Base-by-base conservation (phyloP, 1,140 invertebrate species). In the Bombus balteatus region DNA sequence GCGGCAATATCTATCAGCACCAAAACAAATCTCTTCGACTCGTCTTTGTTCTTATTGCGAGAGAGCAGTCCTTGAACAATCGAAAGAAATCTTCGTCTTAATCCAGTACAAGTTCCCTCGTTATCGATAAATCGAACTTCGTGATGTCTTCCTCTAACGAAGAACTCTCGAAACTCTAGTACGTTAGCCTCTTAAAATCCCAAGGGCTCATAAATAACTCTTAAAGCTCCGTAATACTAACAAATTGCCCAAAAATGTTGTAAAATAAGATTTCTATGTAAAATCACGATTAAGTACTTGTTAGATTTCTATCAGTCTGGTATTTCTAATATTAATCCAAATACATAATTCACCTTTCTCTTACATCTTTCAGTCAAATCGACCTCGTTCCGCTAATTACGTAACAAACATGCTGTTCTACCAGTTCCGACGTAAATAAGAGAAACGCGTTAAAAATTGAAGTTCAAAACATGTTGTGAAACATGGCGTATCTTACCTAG, bases 1-100 rank as follows among this genome's bases (percentile, higher is more conserved):
- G 98, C 98, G 4, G 97, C 95, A 75, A 98, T 95, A 94, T 99
- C 98, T 62, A 98, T 97, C 12, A 98, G 96, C 8, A 97, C 97
- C 94, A 98, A 97, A 8, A 98, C 95, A 84, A 97, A 97, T 47
- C 97, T 95, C 91, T 97, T 97, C 1, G 97, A 97, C 92, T 98
- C 97, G 53, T 94, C 94, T 86, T 95, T 95, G 91, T 97, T 97
- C 59, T 97, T 97, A 91, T 97, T 98, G 39, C 98, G 96, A 0
- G 98, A 98, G 2, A 98, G 92, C 70, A 98, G 93, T 37, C 97
- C 97, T 95, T 80, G 9, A 84, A 96, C 91, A 97, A 94, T 57
- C 95, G 94, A 82, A 81, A n/a, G 2, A 28, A 59, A 8, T 15
- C 12, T 25, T 66, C n/a, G 8, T 57, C 13, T 53, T 47, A 53